These are phyloP conservation scores for Ypsolopha sequella DNA, from an alignment of 2,888 invertebrate species.

Conservation along the genomic window DNA sequence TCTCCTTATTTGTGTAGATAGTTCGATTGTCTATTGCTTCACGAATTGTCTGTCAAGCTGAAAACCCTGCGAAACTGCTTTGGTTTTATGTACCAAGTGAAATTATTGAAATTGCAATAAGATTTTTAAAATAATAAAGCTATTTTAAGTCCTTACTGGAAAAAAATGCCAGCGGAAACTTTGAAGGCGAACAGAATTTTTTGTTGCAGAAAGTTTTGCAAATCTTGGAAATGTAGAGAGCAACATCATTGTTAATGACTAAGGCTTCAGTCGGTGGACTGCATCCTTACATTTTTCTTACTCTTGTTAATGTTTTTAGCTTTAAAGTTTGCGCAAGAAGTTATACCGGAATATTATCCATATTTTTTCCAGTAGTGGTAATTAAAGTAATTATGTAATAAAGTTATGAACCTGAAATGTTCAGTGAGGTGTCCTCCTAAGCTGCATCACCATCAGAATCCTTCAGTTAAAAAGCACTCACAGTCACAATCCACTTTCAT, in stretches of 20 bases:
- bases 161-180: neutral
- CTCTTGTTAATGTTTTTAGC: neutral
- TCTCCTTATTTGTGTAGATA: no score
- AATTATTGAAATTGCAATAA: no score
- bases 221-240: neutral
- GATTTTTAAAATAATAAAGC: no score
- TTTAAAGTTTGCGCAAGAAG: neutral
- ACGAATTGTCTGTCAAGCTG: no score
- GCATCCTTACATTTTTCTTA: neutral
- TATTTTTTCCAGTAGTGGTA: neutral
- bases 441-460: conserved; percentile 41
- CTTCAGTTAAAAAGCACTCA: conserved; percentile 34
- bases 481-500: conserved; percentile 48
- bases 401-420: conserved; percentile 29
- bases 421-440: conserved; percentile 23
- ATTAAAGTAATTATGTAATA: neutral
- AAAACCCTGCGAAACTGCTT: no score
- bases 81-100: no score
- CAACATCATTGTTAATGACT: neutral
- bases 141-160: neutral
- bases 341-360: neutral
- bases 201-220: neutral
- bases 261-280: neutral
- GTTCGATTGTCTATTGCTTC: no score
- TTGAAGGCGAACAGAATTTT: neutral